phyloP scores from a whole-genome alignment of 2,113 vertebrate species.

The Lophius piscatorius region DNA sequence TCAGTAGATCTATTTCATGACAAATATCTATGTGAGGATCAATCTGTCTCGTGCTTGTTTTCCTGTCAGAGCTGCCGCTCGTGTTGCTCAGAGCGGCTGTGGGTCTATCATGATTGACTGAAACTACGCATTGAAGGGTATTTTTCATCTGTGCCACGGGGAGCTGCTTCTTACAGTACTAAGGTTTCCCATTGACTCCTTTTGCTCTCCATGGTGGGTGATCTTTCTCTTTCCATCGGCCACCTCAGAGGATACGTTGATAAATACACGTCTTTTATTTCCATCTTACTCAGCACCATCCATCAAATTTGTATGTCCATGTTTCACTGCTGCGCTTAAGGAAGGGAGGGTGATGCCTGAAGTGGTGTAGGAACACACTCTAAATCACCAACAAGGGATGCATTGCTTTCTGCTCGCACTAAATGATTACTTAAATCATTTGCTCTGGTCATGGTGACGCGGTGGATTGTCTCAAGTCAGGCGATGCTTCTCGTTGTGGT shows the following conservation, averaged over 20 bases:
- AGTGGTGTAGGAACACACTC: conserved; percentile 38
- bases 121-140: conserved; percentile 77
- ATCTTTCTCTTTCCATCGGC: conserved; percentile 23
- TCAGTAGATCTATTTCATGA: conserved; percentile 21
- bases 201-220: conserved; percentile 21
- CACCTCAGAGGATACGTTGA: conserved; percentile 64
- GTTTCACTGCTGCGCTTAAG: conserved; percentile 45
- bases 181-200: conserved; percentile 66
- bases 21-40: conserved; percentile 3
- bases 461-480: conserved; percentile 36
- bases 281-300: conserved; percentile 71
- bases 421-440: conserved; percentile 45
- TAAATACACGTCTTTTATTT: conserved; percentile 67
- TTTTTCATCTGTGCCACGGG: conserved; percentile 79
- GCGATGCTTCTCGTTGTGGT: conserved; percentile 3
- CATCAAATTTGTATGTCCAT: conserved; percentile 67
- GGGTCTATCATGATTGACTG: conserved; percentile 79
- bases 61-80: conserved; percentile 64
- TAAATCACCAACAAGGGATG: conserved; percentile 50
- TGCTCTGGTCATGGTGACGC: conserved; percentile 31
- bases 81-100: conserved; percentile 79
- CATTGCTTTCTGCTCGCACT: conserved; percentile 23
- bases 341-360: conserved; percentile 31
- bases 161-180: conserved; percentile 74
- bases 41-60: conserved; percentile 9